Evolutionary conservation across 2,113 vertebrate genomes (phyloP), one percentile per base, ranked within the genome.

Genomic region (Bambusicola thoracicus): DNA sequence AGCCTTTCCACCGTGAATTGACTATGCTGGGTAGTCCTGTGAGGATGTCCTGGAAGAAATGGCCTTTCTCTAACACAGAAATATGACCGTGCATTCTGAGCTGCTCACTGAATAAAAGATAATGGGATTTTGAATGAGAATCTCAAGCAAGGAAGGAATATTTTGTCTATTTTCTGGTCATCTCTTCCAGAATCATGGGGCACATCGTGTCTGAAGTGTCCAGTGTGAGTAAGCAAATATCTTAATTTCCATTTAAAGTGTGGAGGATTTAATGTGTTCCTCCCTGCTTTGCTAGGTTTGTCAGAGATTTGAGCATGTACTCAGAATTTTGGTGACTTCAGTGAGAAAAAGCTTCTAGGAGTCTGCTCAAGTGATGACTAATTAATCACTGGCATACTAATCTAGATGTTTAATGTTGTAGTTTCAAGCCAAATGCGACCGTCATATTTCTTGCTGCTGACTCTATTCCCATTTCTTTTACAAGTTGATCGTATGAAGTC

Each of bases 221-320:
- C 22, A 21, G 32, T 89, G 65, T 89, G 38, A 92, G 62, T 6
- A 65, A 68, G 46, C 29, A 46, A 61, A 76, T 34, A 51, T 10
- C 34, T 81, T 70, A 38, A 70, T 58, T 93, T 65, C 34, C 78
- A 61, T 75, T 51, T 72, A 51, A 72, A 84, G 29, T 20, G 20
- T 27, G 48, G 36, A 25, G 74, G 49, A 41, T 84, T 87, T 53
- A 81, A 36, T 19, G 58, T 22, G n/a, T 20, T 10, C 27, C 13
- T 69, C 55, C 40, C 18, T 77, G 59, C 76, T 88, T 53, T 83
- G 49, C 48, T 51, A 25, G 32, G 38, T 41, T 51, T 63, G 69
- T 63, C 59, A 61, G 65, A 27, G 29, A 56, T 30, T 25, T 4
- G 27, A 63, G 25, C 56, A n/a, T 0, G 0, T 43, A 66, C 30